Evolutionary conservation across 2,797 vertebrate genomes (phyloP).

Genomic region (Sciaenops ocellatus): DNA sequence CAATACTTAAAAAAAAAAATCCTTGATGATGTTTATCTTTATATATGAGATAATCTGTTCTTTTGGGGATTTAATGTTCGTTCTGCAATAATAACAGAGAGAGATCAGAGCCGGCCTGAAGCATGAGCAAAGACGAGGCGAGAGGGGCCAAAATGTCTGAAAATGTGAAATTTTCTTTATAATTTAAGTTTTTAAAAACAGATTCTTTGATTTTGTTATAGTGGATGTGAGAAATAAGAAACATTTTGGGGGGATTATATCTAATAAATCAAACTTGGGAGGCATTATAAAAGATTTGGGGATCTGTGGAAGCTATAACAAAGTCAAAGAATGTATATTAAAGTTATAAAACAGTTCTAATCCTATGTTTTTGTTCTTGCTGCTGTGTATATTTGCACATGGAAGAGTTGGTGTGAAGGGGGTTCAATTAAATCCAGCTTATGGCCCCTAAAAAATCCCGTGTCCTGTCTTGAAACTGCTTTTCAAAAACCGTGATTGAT

Average conservation of each 20-base stretch:
- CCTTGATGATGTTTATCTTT: conserved; percentile 21
- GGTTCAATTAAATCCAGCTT: conserved; percentile 47
- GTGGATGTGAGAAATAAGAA: background rate
- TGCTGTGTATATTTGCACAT: conserved; percentile 45
- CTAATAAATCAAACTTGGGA: background rate
- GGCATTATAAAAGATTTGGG: background rate
- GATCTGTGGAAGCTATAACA: background rate
- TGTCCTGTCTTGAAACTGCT: background rate
- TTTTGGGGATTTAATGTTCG: conserved; percentile 36
- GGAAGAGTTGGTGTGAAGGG: background rate
- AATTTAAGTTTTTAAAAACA: background rate
- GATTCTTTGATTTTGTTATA: conserved; percentile 20
- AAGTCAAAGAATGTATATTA: conserved; percentile 23
- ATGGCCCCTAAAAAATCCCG: background rate
- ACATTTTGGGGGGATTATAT: background rate
- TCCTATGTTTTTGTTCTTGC: conserved; percentile 1
- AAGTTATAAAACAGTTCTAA: conserved; percentile 18
- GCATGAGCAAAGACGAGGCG: conserved; percentile 20
- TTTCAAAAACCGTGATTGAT: background rate
- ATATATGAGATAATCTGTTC: conserved; percentile 35
- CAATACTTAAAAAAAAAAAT: conserved; percentile 34
- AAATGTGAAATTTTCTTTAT: conserved; percentile 16
- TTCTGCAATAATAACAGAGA: conserved; percentile 36
- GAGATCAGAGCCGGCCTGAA: conserved; percentile 3
- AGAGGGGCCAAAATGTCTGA: background rate